A percentile compares a stretch with the other conserved stretches of the same genome.
Conservation (phyloP, 2,888 invertebrate genomes). For the Pseudolycoriella hygida region DNA sequence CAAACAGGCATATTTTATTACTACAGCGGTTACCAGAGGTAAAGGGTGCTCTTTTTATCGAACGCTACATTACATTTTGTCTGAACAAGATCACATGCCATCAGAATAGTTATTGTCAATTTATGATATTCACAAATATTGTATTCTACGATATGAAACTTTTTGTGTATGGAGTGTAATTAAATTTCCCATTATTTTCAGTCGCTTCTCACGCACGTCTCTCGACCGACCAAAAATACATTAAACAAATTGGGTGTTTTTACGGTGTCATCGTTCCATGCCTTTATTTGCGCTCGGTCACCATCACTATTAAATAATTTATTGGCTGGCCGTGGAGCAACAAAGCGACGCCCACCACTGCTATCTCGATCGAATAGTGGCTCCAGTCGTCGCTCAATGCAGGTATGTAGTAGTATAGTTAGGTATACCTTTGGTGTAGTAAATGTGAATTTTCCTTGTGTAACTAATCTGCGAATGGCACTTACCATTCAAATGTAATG, state of each 20-base stretch:
- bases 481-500: too few species aligned
- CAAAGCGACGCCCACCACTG: slow-evolving; percentile 77
- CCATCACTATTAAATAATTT: slow-evolving; percentile 84
- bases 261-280: slow-evolving; percentile 95
- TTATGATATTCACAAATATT: too few species aligned
- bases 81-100: too few species aligned
- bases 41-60: too few species aligned
- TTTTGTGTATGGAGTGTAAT: too few species aligned
- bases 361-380: slow-evolving; percentile 78
- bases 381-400: slow-evolving; percentile 72
- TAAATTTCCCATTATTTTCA: slow-evolving; percentile 30
- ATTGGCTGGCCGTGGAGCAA: slow-evolving; percentile 77
- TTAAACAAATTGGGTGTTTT: slow-evolving; percentile 91
- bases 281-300: slow-evolving; percentile 90
- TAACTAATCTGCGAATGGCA: too few species aligned
- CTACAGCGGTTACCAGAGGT: too few species aligned
- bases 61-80: too few species aligned
- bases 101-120: too few species aligned
- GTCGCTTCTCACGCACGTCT: slow-evolving; percentile 89
- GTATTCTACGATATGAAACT: too few species aligned
- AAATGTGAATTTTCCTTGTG: too few species aligned
- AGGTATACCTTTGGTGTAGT: not conserved
- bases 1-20: too few species aligned
- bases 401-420: slow-evolving; percentile 33
- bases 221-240: slow-evolving; percentile 84